Base-by-base conservation (phyloP, 30 jellyfish, hydroid and myxozoan genomes). In the Aurelia coerulea region DNA sequence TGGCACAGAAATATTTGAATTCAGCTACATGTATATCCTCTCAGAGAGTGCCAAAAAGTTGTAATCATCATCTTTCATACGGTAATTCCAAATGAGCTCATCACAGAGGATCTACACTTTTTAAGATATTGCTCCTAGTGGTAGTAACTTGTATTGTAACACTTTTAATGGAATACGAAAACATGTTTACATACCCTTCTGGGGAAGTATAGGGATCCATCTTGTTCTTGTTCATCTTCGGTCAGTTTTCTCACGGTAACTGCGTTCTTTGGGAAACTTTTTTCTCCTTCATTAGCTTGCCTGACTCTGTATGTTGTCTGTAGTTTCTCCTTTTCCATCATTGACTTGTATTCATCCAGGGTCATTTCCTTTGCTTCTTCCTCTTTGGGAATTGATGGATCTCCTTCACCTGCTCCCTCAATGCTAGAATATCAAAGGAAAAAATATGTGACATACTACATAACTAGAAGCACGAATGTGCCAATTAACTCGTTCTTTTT, bases 271-370 rank as follows among this genome's bases (percentile, higher is more conserved):
- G 90, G 89, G 54, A 73, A 64, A 59, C 66, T 80, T 81, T 89
- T 94, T 49, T 80, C 99, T 33, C 97, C 97, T 89, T 94, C 99
- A 73, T 93, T 93, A 4, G 97, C 99, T 59, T 84, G 91, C 64
- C 99, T 63, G 73, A 94, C 70, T 49, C 89, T 88, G 88, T n/a
- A 84, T 34, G 95, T 33, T 13, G 84, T 80, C 62, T 86, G 82
- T 19, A 90, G 65, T 68, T 86, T 80, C 53, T 74, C 86, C 62
- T 79, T 77, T 62, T 80, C 97, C 85, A 65, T 80, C 68, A 82
- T 72, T 16, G 78, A 31, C 66, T 85, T 88, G 89, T 81, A 94
- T 66, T 94, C 99, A 66, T 94, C 99, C 65, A 82, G 86, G 2
- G 97, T 69, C 95, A 94, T 92, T 64, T 87, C 96, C 64, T 77